Evolutionary conservation across 2,113 vertebrate species (phyloP).

Genomic region (Mustela nigripes): DNA sequence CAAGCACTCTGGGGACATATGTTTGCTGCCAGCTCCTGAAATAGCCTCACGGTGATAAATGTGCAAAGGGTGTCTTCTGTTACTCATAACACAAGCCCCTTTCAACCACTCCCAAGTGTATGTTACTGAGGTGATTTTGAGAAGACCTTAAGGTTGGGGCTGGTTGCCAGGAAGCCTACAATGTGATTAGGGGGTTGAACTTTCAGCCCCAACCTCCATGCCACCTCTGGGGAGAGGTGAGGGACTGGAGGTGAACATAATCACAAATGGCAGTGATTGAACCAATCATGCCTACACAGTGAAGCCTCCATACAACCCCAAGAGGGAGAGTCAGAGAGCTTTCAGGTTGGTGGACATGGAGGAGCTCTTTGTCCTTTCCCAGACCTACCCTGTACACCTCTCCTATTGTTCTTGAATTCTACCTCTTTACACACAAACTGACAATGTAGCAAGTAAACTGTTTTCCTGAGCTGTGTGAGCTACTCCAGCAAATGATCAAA

Average conservation of each 20-base stretch:
- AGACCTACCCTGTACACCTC: rapidly evolving
- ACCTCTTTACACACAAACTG: background rate
- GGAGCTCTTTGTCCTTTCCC: rapidly evolving
- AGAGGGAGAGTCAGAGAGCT: background rate
- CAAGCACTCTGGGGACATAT: background rate
- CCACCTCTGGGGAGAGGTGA: background rate
- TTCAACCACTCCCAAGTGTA: background rate
- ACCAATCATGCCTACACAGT: rapidly evolving
- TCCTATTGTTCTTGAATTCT: background rate
- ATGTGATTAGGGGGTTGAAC: rapidly evolving
- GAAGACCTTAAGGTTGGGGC: background rate
- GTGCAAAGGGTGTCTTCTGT: background rate
- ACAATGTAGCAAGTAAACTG: background rate
- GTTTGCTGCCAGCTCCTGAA: background rate
- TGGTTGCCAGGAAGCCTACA: background rate
- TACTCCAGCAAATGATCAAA: background rate
- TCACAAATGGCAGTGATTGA: background rate
- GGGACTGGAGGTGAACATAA: background rate
- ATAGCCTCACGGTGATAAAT: background rate
- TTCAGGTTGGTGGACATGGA: background rate
- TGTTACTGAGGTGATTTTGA: background rate
- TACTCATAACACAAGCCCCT: background rate
- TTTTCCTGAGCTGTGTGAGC: background rate
- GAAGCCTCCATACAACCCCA: background rate
- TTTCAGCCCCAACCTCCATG: background rate